Evolutionary conservation across 2,113 vertebrate genomes (phyloP).

Genomic region (Copsychus sechellarum): DNA sequence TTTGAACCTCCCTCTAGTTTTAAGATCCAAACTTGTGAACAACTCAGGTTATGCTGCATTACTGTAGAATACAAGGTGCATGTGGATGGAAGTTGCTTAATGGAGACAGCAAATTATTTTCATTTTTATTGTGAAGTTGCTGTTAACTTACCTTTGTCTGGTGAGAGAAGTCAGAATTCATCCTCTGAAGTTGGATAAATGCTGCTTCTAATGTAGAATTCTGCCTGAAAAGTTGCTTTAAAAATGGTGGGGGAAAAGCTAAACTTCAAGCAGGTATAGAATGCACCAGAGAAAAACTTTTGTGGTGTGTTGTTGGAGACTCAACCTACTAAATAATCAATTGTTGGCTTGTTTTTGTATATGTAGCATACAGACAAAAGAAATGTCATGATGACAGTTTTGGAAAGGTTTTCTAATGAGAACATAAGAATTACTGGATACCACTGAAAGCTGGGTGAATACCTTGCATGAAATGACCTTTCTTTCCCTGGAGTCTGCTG

Average conservation of each 20-base stretch:
- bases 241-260: rapidly evolving
- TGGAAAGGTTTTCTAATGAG: not conserved
- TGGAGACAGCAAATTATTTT: not conserved
- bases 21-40: not conserved
- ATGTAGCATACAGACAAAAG: not conserved
- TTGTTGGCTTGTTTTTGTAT: not conserved
- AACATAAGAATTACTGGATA: rapidly evolving
- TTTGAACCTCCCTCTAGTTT: not conserved
- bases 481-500: not conserved
- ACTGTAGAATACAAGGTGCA: not conserved
- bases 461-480: not conserved
- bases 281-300: not conserved
- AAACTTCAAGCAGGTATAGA: not conserved
- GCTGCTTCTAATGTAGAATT: not conserved
- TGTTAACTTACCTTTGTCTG: not conserved
- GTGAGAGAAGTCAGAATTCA: not conserved
- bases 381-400: rapidly evolving
- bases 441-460: rapidly evolving
- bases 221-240: not conserved
- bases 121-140: not conserved
- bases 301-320: not conserved
- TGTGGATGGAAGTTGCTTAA: not conserved
- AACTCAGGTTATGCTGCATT: not conserved
- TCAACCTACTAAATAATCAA: rapidly evolving
- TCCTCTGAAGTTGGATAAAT: not conserved